Percentiles rank a stretch among this genome's conserved stretches.
Evolutionary conservation across 2,797 vertebrate genomes (phyloP).

Genomic region (Rhynchotus rufescens): DNA sequence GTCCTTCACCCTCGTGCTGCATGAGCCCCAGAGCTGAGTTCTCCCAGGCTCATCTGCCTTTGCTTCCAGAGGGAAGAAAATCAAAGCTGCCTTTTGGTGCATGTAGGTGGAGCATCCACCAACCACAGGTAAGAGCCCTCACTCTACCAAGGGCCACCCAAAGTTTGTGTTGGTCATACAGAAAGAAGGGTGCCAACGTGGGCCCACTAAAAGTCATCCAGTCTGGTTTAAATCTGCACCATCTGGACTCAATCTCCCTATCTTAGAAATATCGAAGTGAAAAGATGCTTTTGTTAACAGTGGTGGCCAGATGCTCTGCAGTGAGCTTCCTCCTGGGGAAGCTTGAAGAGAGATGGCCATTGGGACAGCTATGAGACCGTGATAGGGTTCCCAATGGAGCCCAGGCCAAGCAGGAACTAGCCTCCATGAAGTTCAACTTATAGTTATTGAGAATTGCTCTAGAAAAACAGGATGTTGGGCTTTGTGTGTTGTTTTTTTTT

Average conservation of each 20-base stretch:
- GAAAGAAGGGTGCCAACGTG: too few relatives aligned
- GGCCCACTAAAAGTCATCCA: neutral
- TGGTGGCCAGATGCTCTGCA: neutral
- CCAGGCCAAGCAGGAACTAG: neutral
- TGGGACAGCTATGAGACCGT: neutral
- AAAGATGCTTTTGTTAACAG: neutral
- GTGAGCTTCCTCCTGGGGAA: neutral
- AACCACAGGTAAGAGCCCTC: neutral
- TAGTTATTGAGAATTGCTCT: neutral
- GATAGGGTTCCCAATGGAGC: neutral
- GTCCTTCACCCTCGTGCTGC: neutral
- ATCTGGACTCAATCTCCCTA: too few relatives aligned
- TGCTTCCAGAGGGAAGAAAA: neutral
- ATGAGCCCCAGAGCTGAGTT: neutral
- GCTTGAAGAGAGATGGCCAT: neutral
- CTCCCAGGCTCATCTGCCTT: neutral
- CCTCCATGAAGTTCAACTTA: neutral
- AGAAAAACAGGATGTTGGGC: neutral
- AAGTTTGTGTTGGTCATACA: neutral
- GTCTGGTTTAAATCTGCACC: neutral
- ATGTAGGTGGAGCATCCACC: neutral
- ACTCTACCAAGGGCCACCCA: neutral
- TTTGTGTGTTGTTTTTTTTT: neutral
- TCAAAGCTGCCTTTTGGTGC: neutral
- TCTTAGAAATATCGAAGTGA: neutral